Evolutionary conservation across 2,888 invertebrate genomes (phyloP).

Genomic region (Lithodes maja): DNA sequence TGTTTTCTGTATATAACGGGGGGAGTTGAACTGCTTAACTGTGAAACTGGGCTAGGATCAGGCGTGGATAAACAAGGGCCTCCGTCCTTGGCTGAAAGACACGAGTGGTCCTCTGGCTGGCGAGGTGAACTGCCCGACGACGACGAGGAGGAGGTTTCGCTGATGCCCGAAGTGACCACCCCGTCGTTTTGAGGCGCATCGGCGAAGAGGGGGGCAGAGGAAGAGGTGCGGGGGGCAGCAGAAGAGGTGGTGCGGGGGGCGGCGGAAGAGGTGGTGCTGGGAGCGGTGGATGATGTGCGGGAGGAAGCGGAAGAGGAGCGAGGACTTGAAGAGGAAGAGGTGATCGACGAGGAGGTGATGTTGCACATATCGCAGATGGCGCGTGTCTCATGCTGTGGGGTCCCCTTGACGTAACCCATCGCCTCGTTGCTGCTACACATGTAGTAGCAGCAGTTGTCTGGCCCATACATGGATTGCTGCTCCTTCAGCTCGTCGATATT

Average conservation of each 20-base stretch:
- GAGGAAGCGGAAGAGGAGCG: too few relatives aligned
- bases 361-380: conserved; percentile 31
- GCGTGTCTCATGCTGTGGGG: conserved; percentile 13
- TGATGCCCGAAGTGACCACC: neutral
- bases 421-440: conserved; percentile 23
- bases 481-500: conserved; percentile 50
- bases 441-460: conserved; percentile 45
- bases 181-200: conserved; percentile 2
- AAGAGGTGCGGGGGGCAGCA: conserved; percentile 22
- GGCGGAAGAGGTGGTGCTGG: neutral
- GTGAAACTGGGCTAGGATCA: conserved; percentile 40
- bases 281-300: neutral
- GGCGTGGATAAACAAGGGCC: conserved; percentile 46
- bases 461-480: conserved; percentile 52
- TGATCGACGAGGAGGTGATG: conserved; percentile 24
- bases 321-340: too few relatives aligned
- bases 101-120: conserved; percentile 33
- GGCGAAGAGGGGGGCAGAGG: conserved; percentile 1
- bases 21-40: conserved; percentile 50
- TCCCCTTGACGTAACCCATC: conserved; percentile 25
- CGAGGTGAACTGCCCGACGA: conserved; percentile 1
- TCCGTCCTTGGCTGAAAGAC: conserved; percentile 58
- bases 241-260: neutral
- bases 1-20: conserved; percentile 60
- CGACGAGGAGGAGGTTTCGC: neutral